Conservation (phyloP, 2,888 invertebrate species). For the Drosophila setosimentum region DNA sequence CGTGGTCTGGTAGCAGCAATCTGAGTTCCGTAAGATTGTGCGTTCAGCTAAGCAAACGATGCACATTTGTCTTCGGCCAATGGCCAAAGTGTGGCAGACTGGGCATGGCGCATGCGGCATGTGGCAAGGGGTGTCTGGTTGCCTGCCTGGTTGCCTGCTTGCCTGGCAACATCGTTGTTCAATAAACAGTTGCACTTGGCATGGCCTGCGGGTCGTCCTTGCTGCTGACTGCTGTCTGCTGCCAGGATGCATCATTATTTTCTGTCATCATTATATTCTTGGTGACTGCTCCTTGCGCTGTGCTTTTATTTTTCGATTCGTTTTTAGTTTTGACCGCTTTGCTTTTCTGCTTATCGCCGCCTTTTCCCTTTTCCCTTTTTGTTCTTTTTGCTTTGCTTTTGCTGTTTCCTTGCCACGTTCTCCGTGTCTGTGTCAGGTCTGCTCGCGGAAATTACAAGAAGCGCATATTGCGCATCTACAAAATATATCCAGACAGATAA, state of each 20-base stretch:
- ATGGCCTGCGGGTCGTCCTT: slow-evolving; percentile 35
- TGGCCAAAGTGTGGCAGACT: slow-evolving; percentile 4
- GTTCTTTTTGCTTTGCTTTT: slow-evolving; percentile 3
- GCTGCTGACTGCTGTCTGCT: slow-evolving; percentile 36
- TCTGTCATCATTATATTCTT: slow-evolving; percentile 80
- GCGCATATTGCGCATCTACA: slow-evolving; percentile 39
- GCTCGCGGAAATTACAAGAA: slow-evolving; percentile 70
- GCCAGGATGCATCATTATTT: slow-evolving; percentile 80
- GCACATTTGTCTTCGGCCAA: slow-evolving; percentile 63
- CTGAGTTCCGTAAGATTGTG: slow-evolving; percentile 74
- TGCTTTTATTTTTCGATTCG: slow-evolving; percentile 13
- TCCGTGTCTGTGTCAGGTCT: slow-evolving; percentile 51
- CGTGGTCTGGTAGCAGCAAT: slow-evolving; percentile 47
- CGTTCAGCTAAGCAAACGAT: slow-evolving; percentile 79
- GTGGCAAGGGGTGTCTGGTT: neutral
- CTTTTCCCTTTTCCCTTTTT: neutral
- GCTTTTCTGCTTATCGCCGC: neutral
- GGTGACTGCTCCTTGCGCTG: slow-evolving; percentile 61
- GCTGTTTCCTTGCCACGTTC: slow-evolving; percentile 52
- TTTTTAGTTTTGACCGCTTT: neutral
- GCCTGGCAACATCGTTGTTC: slow-evolving; percentile 60
- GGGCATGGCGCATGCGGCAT: slow-evolving; percentile 1
- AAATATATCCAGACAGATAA: slow-evolving; percentile 14
- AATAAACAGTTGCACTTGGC: slow-evolving; percentile 68
- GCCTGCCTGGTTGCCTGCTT: neutral